Percentiles rank a stretch among this genome's conserved stretches.
These are phyloP conservation scores for Xylocampa areola DNA, from an alignment of 2,888 invertebrate species.

Conservation along the genomic window DNA sequence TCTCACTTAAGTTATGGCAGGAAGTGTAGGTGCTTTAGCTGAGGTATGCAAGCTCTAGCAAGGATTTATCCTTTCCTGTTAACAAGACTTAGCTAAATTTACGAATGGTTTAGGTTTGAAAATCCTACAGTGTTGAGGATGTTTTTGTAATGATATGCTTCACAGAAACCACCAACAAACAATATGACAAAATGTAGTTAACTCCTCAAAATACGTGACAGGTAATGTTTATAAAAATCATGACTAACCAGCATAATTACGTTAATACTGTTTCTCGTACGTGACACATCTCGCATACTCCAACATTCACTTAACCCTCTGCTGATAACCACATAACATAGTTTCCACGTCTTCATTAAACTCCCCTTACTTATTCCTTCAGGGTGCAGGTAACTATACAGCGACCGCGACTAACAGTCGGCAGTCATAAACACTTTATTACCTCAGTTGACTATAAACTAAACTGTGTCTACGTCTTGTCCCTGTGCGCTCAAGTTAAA, in stretches of 20 bases:
- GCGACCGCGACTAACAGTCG: slow-evolving; percentile 27
- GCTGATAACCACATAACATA: not conserved
- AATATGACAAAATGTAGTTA: too few relatives aligned
- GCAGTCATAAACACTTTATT: slow-evolving; percentile 56
- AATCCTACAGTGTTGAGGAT: too few relatives aligned
- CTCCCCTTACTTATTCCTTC: slow-evolving; percentile 4
- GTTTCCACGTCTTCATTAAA: slow-evolving; percentile 24
- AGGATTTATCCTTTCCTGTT: too few relatives aligned
- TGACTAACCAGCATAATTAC: too few relatives aligned
- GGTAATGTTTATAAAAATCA: too few relatives aligned
- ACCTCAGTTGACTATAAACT: slow-evolving; percentile 36
- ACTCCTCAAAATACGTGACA: too few relatives aligned
- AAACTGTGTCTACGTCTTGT: slow-evolving; percentile 9
- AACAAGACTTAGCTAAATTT: too few relatives aligned
- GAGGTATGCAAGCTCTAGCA: slow-evolving; percentile 1
- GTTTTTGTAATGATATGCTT: too few relatives aligned
- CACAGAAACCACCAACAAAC: too few relatives aligned
- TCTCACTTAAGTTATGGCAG: not conserved
- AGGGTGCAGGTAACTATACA: slow-evolving; percentile 15
- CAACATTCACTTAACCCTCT: not conserved
- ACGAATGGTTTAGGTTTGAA: too few relatives aligned
- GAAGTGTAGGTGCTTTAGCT: slow-evolving; percentile 4
- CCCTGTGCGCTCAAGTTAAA: slow-evolving; percentile 1
- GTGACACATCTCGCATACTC: too few relatives aligned
- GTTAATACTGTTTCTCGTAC: too few relatives aligned